Evolutionary conservation across 2,888 invertebrate genomes (phyloP).

Genomic region (Scaptomyza reducta): DNA sequence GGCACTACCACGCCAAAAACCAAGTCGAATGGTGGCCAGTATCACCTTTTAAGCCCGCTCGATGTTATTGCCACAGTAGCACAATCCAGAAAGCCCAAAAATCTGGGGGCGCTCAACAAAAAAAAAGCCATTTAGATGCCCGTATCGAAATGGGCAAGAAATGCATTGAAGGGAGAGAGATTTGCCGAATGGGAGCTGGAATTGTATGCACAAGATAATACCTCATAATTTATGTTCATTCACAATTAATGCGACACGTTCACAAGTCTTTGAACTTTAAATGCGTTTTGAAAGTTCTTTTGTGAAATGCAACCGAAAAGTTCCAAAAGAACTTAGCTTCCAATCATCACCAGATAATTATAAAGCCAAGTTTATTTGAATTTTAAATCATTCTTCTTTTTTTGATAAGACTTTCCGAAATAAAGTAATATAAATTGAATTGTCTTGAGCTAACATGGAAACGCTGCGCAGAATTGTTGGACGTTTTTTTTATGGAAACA

Average conservation of each 20-base stretch:
- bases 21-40: constrained; percentile 19
- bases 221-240: constrained; percentile 58
- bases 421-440: constrained; percentile 12
- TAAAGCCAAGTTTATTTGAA: constrained; percentile 12
- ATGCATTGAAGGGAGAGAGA: constrained; percentile 20
- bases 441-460: constrained; percentile 29
- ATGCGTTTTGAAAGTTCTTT: constrained; percentile 55
- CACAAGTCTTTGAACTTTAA: constrained; percentile 50
- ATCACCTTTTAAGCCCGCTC: constrained; percentile 22
- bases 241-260: constrained; percentile 36
- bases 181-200: background rate
- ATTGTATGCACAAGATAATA: constrained; percentile 32
- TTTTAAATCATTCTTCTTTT: constrained; percentile 17
- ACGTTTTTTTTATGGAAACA: background rate
- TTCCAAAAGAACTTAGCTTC: constrained; percentile 7
- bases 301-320: constrained; percentile 19
- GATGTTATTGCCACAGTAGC: constrained; percentile 40
- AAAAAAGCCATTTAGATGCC: constrained; percentile 29
- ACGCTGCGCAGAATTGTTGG: constrained; percentile 26
- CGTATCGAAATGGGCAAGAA: constrained; percentile 21
- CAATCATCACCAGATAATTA: background rate
- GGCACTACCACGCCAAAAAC: constrained; percentile 9
- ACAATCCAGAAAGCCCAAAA: constrained; percentile 5
- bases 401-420: constrained; percentile 1
- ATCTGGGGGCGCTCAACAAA: constrained; percentile 45